Base-by-base conservation (phyloP, 1,140 invertebrate species). In the Charaxes varanes region DNA sequence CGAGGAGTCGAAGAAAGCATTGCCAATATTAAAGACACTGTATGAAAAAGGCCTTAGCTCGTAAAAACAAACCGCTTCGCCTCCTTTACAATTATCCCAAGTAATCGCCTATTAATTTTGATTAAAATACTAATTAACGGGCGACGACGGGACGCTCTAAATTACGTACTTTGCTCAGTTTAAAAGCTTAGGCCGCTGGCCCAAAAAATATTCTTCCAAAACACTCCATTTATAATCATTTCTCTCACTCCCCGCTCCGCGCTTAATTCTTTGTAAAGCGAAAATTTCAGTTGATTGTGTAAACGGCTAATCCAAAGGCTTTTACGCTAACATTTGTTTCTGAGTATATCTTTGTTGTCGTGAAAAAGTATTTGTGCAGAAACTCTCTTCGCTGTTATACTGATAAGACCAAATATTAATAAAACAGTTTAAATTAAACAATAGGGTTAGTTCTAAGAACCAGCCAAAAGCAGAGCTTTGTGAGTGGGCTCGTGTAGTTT, bases 91-190 rank as follows among this genome's bases (percentile, higher is more conserved):
- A 63, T 62, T 59, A n/a, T 42, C 43, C 52, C 24, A 59, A 67
- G 63, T 77, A 79, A 73, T 79, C 59, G 59, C 51, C 72, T 63
- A 79, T 82, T 79, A 77, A 82, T 82, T 77, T 76, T 70, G 65
- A 79, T 81, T 79, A 73, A 71, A 73, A 69, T 62, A 63, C 68
- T 77, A 73, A 81, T 77, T 71, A 81, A 77, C 64, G 51, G 41
- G 30, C 48, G 54, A 44, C 54, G 55, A 46, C 53, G 62, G 63
- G 62, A 67, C 69, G 58, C 49, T 43, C 62, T 66, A 70, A 77
- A 82, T 79, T 73, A 62, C 55, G 60, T 55, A 67, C 57, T 67
- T 64, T 66, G 45, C 49, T 44, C 50, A 42, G 42, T 53, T 69
- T 69, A 67, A 66, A 65, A 59, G 76, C 63, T 81, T 81, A 81